Evolutionary conservation across 2,888 invertebrate genomes (phyloP), one percentile per base, ranked within the genome.

Genomic region (Blastobasis lacticolella): DNA sequence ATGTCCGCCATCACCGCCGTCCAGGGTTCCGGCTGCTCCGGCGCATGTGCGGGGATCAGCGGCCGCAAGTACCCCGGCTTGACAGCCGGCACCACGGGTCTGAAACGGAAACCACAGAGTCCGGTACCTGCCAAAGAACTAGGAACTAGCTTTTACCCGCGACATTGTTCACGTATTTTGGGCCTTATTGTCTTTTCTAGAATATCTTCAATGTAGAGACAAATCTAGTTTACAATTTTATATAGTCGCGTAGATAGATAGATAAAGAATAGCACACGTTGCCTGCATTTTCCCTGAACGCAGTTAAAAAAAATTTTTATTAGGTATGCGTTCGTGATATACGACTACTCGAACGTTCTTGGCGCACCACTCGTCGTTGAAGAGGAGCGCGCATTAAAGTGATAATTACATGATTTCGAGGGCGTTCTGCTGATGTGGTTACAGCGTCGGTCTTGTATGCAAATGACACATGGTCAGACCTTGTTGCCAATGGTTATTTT

Each of bases 61-160:
- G 94, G 93, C 46, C 94, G 92, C 62, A 99, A 90, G 83, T 98
- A 99, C 10, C 98, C 98, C 0, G 98, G 98, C 73, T 95, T 92
- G 4, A 98, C 97, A 37, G 94, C 92, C 1, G 99, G 97, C 57
- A 98, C 89, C 8, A 98, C 98, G 68, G 91, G 91, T 71, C 94
- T 94, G 74, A 4, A 89, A 82, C 56, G 23, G 6, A 50, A 38
- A 47, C 7, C 42, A 23, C 23, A 1, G 42, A 42, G 9, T 42
- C 5, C 4, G 10, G 10, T 1, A 1, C 42, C 9, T 3, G 42
- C 1, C 42, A 42, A 4, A 8, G 9, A 40, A 40, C 6, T 40
- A 23, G 23, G 23, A 23, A 23, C 23, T 23, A 23, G 23, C 23
- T 23, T 23, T 23, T 23, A 23, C 23, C 23, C 1, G 23, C 23